Conservation (phyloP, 2,113 vertebrate species). For the Malurus elegans region DNA sequence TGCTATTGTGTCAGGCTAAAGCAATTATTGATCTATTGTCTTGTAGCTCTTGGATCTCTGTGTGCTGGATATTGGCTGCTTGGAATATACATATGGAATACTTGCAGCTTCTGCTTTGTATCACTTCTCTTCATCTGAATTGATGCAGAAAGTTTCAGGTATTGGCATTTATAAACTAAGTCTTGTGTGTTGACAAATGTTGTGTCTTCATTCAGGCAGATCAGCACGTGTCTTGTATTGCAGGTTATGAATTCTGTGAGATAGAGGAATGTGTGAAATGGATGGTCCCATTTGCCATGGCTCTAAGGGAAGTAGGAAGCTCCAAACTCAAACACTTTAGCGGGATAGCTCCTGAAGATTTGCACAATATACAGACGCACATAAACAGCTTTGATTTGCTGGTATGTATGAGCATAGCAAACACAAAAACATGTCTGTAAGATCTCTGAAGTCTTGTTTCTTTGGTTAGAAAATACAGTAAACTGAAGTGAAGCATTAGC, state of each 20-base stretch:
- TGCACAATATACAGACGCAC: conserved; percentile 95
- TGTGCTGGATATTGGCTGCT: conserved; percentile 85
- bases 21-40: neutral
- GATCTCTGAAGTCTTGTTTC: neutral
- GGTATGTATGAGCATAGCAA: conserved; percentile 71
- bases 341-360: conserved; percentile 82
- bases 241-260: conserved; percentile 87
- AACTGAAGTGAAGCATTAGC: neutral
- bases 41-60: conserved; percentile 90
- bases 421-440: neutral
- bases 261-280: conserved; percentile 89
- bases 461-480: neutral
- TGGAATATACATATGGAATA: conserved; percentile 86
- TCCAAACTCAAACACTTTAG: conserved; percentile 83
- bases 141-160: conserved; percentile 94
- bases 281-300: conserved; percentile 94
- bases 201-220: neutral
- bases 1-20: neutral
- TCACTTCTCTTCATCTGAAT: conserved; percentile 91
- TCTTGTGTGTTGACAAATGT: neutral
- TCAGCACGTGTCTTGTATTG: neutral
- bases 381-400: conserved; percentile 85
- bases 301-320: conserved; percentile 82
- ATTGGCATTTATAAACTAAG: neutral
- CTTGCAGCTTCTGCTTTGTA: conserved; percentile 93